Base-by-base conservation (phyloP, 37 sponge, comb jelly and placozoan genomes). In the Dysidea cf. avara region DNA sequence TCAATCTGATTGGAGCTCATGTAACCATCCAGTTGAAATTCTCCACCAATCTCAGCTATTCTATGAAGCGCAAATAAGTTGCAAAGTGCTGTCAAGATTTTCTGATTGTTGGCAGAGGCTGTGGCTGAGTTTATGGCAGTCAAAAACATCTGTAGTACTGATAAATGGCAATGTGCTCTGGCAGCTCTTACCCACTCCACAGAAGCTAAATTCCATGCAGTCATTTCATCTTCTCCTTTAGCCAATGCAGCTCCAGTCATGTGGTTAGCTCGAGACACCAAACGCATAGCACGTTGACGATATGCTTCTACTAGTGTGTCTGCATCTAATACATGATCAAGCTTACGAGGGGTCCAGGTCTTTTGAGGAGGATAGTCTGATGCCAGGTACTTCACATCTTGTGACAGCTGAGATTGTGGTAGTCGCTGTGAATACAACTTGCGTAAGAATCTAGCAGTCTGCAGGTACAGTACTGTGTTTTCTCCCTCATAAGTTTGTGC, bases 141-240 rank as follows among this genome's bases (percentile, higher is more conserved):
- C n/a, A 59, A 26, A 75, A 89, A 93, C 22, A 77, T 61, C 40
- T 81, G 89, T 54, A 93, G 66, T 0, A 79, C 82, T 32, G 69
- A 57, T 40, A 76, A 85, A 54, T 93, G 78, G 58, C 94, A 85
- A 66, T 93, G 94, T 24, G 94, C 94, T 92, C 89, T 71, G 1
- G 14, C n/a, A n/a, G n/a, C n/a, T n/a, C n/a, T n/a, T n/a, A n/a
- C n/a, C n/a, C n/a, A n/a, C n/a, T n/a, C n/a, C n/a, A n/a, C n/a
- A n/a, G n/a, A n/a, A n/a, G n/a, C n/a, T n/a, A n/a, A n/a, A n/a
- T n/a, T n/a, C n/a, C n/a, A n/a, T n/a, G n/a, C n/a, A n/a, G n/a
- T n/a, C n/a, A n/a, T n/a, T n/a, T n/a, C n/a, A n/a, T n/a, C n/a
- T n/a, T n/a, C n/a, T n/a, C n/a, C n/a, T n/a, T n/a, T n/a, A n/a